Percentiles rank a stretch among this genome's conserved stretches.
These are phyloP conservation scores for Tenualosa ilisha DNA, from an alignment of 2,797 vertebrate species.

Conservation along the genomic window DNA sequence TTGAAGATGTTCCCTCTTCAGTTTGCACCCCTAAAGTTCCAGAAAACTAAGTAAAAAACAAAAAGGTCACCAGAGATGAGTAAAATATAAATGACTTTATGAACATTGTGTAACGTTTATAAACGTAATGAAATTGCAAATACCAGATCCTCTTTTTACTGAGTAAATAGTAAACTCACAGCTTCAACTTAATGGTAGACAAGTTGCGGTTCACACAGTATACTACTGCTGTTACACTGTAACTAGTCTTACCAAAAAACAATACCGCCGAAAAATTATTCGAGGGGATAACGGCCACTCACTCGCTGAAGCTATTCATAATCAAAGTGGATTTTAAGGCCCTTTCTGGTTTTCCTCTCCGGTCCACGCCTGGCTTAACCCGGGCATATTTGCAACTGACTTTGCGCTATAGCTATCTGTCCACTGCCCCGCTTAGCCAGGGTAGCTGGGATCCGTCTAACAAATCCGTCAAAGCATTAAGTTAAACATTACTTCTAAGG, in stretches of 20 bases:
- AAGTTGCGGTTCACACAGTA: not conserved
- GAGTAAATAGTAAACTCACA: too few species aligned
- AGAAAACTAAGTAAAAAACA: not conserved
- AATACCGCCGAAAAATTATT: not conserved
- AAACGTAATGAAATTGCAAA: not conserved
- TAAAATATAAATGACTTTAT: not conserved
- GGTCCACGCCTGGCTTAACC: not conserved
- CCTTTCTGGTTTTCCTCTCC: not conserved
- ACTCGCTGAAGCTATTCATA: not conserved
- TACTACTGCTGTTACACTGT: not conserved
- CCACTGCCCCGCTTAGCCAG: not conserved
- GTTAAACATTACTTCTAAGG: not conserved
- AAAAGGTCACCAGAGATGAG: not conserved
- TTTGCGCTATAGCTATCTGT: not conserved
- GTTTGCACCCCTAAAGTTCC: not conserved
- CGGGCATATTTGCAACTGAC: not conserved
- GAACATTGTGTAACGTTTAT: not conserved
- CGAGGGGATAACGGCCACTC: not conserved
- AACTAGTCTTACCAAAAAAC: too few species aligned
- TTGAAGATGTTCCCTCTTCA: conserved; percentile 37
- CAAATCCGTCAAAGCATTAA: not conserved
- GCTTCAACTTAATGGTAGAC: not conserved
- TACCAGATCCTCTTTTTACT: not conserved
- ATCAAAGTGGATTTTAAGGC: not conserved
- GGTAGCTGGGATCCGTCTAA: not conserved